Base-by-base conservation (phyloP, 2,888 invertebrate genomes). In the Apamea sordens region DNA sequence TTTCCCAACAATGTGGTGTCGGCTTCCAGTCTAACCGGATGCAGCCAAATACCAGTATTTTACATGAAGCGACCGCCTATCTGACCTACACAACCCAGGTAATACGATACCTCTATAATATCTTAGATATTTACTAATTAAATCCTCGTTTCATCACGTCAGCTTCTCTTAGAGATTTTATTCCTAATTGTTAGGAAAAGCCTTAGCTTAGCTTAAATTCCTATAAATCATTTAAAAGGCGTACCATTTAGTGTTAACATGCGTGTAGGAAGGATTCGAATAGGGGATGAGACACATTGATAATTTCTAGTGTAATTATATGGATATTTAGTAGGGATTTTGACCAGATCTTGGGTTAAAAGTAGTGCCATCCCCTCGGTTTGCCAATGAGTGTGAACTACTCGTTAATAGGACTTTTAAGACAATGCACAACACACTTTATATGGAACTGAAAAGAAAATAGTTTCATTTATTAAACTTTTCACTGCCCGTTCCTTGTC, bases 171-270 rank as follows among this genome's bases (percentile, higher is more conserved):
- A 69, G 81, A 86, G 74, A 88, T 85, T 80, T 81, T 88, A 81
- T 88, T 86, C 77, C 69, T 78, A 64, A 76, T 44, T 1, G 4
- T 69, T 88, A 81, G 61, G 56, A 72, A 82, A 83, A 80, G 87
- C 88, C 85, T 91, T 91, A 91, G 91, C 92, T 91, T 91, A 91
- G 90, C 91, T 79, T 80, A 81, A 87, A 90, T 84, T 75, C 76
- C 82, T 90, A 89, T 91, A 88, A 89, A 91, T 89, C 47, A 73
- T 89, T 86, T 83, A 82, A 86, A 70, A 85, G 44, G 32, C 71
- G 67, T 79, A 82, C 56, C 74, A 63, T 72, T 77, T 82, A 83
- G 79, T 77, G 24, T 50, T 50, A 21, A 8, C 53, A 59, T 36
- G 80, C 68, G 80, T 72, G 61, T 61, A 67, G 13, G 18, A 71